Base-by-base conservation (phyloP, 2,797 vertebrate species). In the Brachymystax lenok region DNA sequence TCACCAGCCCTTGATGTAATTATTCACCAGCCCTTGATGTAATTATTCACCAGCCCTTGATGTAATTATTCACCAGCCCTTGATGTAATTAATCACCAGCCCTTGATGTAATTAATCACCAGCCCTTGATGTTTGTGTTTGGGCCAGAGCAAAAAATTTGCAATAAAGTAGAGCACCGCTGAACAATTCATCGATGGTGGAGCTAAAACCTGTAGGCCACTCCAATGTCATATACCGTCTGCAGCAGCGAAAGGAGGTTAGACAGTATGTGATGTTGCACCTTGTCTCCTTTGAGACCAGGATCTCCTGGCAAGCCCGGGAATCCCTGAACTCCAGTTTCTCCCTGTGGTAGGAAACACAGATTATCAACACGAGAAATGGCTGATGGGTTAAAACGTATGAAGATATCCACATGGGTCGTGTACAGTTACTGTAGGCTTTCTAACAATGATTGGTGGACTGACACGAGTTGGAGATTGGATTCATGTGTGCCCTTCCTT, bases 241-340 rank as follows among this genome's bases (percentile, higher is more conserved):
- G 40, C 6, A n/a, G 16, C 61, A 40, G 8, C 40, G 28, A 40
- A 50, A 30, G 17, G 19, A n/a, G 24, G 30, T 33, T 2, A 52
- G 17, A 50, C 16, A 51, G 40, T 30, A n/a, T 35, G 73, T 51
- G 63, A 12, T 27, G 61, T 71, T 74, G 0, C 89, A 97, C 95
- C 94, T 97, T 96, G 78, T 95, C 93, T 61, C 96, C 96, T 90
- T 92, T 92, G 16, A 51, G 52, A 50, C 95, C 94, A n/a, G 82
- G 75, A 13, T 95, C 93, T 86, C 95, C 96, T 70, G 88, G 89
- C 13, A 91, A 69, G 64, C 95, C 95, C 75, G 94, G 92, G 66
- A 95, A 93, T 80, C 95, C 95, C 66, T 87, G 88, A 78, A 33
- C 40, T 73, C 92, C 94, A 66, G 85, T 79, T 27, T 89, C 79